Conservation (phyloP, 2,797 vertebrate species). For the Hipposideros larvatus region DNA sequence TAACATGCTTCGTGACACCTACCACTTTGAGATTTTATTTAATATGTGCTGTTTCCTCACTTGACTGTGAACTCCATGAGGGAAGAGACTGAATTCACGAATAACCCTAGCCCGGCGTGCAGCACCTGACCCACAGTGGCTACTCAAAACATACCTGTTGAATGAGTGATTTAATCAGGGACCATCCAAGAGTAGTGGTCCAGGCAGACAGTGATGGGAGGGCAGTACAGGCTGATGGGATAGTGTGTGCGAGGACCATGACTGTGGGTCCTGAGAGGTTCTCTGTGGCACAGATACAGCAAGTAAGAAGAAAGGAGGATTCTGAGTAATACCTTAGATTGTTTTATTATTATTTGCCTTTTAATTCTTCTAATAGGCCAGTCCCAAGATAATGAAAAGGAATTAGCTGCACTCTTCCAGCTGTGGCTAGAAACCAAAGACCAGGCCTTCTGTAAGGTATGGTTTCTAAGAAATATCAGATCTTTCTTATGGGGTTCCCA, state of each 20-base stretch:
- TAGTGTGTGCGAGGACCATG: fast-evolving
- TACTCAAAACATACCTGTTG: neutral
- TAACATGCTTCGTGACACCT: neutral
- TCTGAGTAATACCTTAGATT: neutral
- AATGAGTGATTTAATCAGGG: neutral
- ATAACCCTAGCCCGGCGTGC: neutral
- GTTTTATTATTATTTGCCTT: neutral
- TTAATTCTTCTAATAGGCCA: conserved; percentile 87
- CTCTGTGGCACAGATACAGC: neutral
- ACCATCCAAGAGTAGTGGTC: neutral
- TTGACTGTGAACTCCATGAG: neutral
- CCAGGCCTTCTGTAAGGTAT: conserved; percentile 95
- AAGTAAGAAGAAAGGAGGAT: neutral
- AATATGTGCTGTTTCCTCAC: neutral
- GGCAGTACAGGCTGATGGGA: neutral
- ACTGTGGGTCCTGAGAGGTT: neutral
- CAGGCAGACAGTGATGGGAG: neutral
- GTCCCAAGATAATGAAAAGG: conserved; percentile 95
- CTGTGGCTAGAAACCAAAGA: conserved; percentile 99
- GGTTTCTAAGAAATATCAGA: neutral
- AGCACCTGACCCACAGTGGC: neutral
- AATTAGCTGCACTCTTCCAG: conserved; percentile 95
- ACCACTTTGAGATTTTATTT: neutral
- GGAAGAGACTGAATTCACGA: neutral
- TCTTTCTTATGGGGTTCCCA: neutral